Evolutionary conservation across 2,113 vertebrate genomes (phyloP).

Genomic region (Sigmodon hispidus): DNA sequence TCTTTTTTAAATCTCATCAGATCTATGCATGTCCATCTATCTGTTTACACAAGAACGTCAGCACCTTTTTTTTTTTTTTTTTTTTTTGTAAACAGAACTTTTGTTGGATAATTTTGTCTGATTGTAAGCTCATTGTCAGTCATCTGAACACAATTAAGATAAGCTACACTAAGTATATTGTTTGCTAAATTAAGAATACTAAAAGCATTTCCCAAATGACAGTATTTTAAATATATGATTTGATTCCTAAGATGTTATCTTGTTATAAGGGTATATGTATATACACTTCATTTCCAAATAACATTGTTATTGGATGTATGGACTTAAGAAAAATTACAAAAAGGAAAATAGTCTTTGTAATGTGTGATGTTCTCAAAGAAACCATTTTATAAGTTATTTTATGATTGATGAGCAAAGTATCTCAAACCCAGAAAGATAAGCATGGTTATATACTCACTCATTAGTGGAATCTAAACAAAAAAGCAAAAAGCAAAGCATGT

Average conservation of each 20-base stretch:
- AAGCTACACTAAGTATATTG: background rate
- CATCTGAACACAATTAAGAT: background rate
- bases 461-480: too few relatives aligned
- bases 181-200: background rate
- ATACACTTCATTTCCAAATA: background rate
- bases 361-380: background rate
- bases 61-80: background rate
- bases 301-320: background rate
- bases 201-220: background rate
- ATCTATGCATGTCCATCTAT: background rate
- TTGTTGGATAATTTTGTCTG: background rate
- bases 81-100: background rate
- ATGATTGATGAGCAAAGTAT: too few relatives aligned
- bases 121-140: background rate
- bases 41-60: background rate
- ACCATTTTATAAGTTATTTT: background rate
- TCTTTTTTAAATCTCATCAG: background rate
- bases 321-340: background rate
- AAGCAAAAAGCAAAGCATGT: too few relatives aligned
- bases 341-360: background rate
- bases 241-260: background rate
- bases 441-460: too few relatives aligned
- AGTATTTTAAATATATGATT: background rate
- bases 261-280: background rate
- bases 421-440: too few relatives aligned